Evolutionary conservation across 1,140 invertebrate genomes (phyloP).

Genomic region (Pseudobourletiella spinata): DNA sequence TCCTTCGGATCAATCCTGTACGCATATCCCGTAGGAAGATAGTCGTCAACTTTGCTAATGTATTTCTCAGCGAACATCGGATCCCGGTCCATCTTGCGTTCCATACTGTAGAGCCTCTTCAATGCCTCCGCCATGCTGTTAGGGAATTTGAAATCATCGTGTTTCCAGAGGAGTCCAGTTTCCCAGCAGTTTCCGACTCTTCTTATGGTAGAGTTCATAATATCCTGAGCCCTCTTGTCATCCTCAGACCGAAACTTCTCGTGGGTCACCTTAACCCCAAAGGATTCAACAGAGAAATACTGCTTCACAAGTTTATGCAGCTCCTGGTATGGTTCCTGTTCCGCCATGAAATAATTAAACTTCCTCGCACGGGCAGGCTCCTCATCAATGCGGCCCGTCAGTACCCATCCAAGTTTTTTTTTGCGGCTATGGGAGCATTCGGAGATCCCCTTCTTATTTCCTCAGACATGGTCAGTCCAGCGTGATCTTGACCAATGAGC

Average conservation of each 20-base stretch:
- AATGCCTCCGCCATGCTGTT: constrained; percentile 1
- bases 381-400: no score
- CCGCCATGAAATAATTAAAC: neutral
- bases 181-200: constrained; percentile 18
- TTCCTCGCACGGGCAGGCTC: no score
- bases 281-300: constrained; percentile 14
- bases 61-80: neutral
- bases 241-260: neutral
- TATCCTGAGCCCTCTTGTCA: constrained; percentile 1
- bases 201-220: constrained; percentile 10
- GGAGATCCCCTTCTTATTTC: neutral
- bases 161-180: constrained; percentile 18
- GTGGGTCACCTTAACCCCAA: neutral
- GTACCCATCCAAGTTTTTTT: neutral
- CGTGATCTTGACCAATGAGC: constrained; percentile 1
- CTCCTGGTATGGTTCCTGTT: neutral
- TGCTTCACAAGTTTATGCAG: constrained; percentile 11
- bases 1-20: no score
- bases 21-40: constrained; percentile 13
- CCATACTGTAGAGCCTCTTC: neutral
- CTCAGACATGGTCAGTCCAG: neutral
- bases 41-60: neutral
- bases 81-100: constrained; percentile 15
- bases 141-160: constrained; percentile 5
- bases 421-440: neutral